Conservation (phyloP, 2,888 invertebrate genomes). For the Chrysodeixis includens region DNA sequence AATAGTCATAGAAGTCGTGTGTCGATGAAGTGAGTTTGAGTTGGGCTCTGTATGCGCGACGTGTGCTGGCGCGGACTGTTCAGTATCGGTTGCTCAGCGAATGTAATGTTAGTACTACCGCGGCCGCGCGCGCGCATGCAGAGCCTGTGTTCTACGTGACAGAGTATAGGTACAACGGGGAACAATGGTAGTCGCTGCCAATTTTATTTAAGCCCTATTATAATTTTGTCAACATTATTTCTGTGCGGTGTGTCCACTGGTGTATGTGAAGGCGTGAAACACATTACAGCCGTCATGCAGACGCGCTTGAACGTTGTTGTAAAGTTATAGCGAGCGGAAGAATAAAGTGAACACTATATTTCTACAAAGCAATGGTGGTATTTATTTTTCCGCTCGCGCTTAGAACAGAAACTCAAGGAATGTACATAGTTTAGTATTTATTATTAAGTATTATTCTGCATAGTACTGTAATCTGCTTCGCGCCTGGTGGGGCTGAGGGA, state of each 20-base stretch:
- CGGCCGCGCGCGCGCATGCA: slow-evolving; percentile 53
- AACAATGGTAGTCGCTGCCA: slow-evolving; percentile 61
- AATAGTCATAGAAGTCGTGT: slow-evolving; percentile 71
- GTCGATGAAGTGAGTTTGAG: slow-evolving; percentile 54
- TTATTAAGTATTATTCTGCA: slow-evolving; percentile 82
- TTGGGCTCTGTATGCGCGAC: slow-evolving; percentile 61
- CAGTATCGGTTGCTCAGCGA: slow-evolving; percentile 67
- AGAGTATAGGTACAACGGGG: slow-evolving; percentile 57
- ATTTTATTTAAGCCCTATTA: slow-evolving; percentile 47
- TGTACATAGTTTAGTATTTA: slow-evolving; percentile 86
- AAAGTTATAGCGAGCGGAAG: slow-evolving; percentile 24
- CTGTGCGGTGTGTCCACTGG: slow-evolving; percentile 54
- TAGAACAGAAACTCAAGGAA: slow-evolving; percentile 57
- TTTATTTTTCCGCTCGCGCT: slow-evolving; percentile 56
- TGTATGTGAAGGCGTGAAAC: slow-evolving; percentile 81
- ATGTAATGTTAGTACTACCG: slow-evolving; percentile 58
- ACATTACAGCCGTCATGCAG: slow-evolving; percentile 80
- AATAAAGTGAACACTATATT: slow-evolving; percentile 30
- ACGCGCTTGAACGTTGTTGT: slow-evolving; percentile 42
- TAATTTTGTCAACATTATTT: slow-evolving; percentile 55
- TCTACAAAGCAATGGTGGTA: slow-evolving; percentile 40
- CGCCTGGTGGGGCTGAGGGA: slow-evolving; percentile 70
- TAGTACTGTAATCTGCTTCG: slow-evolving; percentile 85
- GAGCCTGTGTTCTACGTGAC: slow-evolving; percentile 49
- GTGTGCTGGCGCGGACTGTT: slow-evolving; percentile 38